Evolutionary conservation across 2,888 invertebrate species (phyloP).

Genomic region (Tetragonula carbonaria): DNA sequence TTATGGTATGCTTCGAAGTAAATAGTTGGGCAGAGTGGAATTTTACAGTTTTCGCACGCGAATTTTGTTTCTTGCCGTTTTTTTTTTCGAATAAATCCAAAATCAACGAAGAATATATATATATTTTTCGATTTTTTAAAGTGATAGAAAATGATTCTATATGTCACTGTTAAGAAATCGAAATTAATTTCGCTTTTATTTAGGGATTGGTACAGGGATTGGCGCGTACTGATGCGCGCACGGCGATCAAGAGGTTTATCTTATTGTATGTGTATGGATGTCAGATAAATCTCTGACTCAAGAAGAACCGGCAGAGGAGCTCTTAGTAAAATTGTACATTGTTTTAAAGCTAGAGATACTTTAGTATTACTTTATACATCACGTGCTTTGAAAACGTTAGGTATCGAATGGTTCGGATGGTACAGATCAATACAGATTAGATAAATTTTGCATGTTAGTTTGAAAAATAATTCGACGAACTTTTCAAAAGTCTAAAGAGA

Average conservation of each 20-base stretch:
- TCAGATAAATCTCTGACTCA: slow-evolving; percentile 96
- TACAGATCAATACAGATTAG: slow-evolving; percentile 94
- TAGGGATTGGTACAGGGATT: too few relatives aligned
- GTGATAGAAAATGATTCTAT: too few relatives aligned
- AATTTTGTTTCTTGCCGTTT: too few relatives aligned
- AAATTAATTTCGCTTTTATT: too few relatives aligned
- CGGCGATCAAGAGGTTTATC: slow-evolving; percentile 88
- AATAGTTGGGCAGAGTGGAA: too few relatives aligned
- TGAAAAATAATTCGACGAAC: slow-evolving; percentile 90
- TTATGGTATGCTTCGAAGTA: too few relatives aligned
- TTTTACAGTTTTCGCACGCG: too few relatives aligned
- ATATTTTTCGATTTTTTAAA: too few relatives aligned
- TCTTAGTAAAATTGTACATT: slow-evolving; percentile 90
- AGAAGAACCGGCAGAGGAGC: slow-evolving; percentile 93
- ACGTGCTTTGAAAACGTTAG: slow-evolving; percentile 91
- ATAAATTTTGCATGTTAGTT: slow-evolving; percentile 96
- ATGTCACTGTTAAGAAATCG: too few relatives aligned
- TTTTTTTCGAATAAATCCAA: too few relatives aligned
- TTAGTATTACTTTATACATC: slow-evolving; percentile 89
- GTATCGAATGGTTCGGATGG: slow-evolving; percentile 94
- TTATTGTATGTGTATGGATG: slow-evolving; percentile 99
- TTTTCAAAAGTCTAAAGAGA: slow-evolving; percentile 86
- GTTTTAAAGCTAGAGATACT: slow-evolving; percentile 85
- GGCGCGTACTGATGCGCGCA: too few relatives aligned
- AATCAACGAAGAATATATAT: too few relatives aligned